Evolutionary conservation across 2,113 vertebrate genomes (phyloP), one percentile per base, ranked within the genome.

Genomic region (Andinoacara biseriatus): DNA sequence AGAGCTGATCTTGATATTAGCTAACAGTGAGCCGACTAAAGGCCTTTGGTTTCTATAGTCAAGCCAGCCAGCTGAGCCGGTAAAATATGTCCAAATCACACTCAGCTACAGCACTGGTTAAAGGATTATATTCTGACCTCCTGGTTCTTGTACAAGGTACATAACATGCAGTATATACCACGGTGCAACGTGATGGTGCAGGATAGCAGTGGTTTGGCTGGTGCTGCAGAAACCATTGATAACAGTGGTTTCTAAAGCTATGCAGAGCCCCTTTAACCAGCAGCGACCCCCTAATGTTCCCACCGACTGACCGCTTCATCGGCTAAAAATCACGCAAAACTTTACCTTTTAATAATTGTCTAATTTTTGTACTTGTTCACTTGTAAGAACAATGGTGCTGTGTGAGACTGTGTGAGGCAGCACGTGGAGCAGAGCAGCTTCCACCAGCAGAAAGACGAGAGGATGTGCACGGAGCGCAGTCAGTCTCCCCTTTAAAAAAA

Each of bases 311-410:
- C n/a, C 0, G 0, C 62, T 24, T 65, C 62, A 65, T 7, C 43
- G 0, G 2, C 4, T 7, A 17, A 15, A 10, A 10, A 65, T 65
- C 0, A 5, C 1, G 26, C 5, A 6, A 65, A 46, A 26, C 17
- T 8, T 26, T 10, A 26, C 8, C 26, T 46, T 46, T 46, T 67
- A 46, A 46, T 38, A 67, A 18, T 29, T 3, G 15, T 14, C 24
- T 0, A 2, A 69, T 7, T 49, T 62, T 67, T 29, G 15, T 9
- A 24, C 49, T 29, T 20, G 40, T 49, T 24, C 40, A 18, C 0
- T 29, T 69, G 11, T 29, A 0, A 3, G 10, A 49, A 69, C 40
- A 4, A 18, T 49, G 0, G 0, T 9, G 2, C 29, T 0, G 9
- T 33, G 17, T 10, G 38, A 46, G 3, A 1, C 29, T 0, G 9